Base-by-base conservation (phyloP, 1,140 invertebrate genomes). In the Atta texana region DNA sequence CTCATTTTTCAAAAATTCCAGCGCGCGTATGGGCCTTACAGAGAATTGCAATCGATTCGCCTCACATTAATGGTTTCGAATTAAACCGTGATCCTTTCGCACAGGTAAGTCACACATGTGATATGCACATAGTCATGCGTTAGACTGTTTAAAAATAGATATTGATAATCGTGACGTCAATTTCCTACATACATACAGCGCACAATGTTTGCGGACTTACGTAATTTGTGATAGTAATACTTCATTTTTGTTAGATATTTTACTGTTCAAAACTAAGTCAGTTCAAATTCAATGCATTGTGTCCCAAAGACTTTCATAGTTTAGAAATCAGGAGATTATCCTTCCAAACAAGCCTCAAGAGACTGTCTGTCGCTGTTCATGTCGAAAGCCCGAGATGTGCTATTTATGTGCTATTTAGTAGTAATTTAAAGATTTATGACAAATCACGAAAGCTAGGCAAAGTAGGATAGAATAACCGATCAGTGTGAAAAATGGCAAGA, bases 1-100 rank as follows among this genome's bases (percentile, higher is more conserved):
- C 81, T 92, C 93, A 93, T 93, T 93, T 93, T 93, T 93, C 92
- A 93, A 93, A 93, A 93, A 93, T 88, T 92, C 88, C 44, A 78
- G 77, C 87, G 51, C 75, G 64, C 59, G 64, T 69, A 77, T 59
- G 84, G 64, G 44, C 81, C 61, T 31, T 61, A 85, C 75, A 85
- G 90, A 88, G 91, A 91, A 93, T 93, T 89, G 91, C 91, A 87
- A 92, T 92, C 90, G 92, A 93, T 93, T 91, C 91, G 91, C 87
- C 86, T 80, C 88, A 86, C 88, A 57, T 85, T 93, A 92, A 93
- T 93, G 90, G 90, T 92, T 89, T 69, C 88, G 88, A 92, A 93
- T 93, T 92, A 92, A 91, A 90, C 12, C 90, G 57, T 91, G 90
- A 31, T 87, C 49, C 21, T 57, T 53, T 55, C n/a, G 16, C 31